Evolutionary conservation across 2,113 vertebrate genomes (phyloP).

Genomic region (Menura novaehollandiae): DNA sequence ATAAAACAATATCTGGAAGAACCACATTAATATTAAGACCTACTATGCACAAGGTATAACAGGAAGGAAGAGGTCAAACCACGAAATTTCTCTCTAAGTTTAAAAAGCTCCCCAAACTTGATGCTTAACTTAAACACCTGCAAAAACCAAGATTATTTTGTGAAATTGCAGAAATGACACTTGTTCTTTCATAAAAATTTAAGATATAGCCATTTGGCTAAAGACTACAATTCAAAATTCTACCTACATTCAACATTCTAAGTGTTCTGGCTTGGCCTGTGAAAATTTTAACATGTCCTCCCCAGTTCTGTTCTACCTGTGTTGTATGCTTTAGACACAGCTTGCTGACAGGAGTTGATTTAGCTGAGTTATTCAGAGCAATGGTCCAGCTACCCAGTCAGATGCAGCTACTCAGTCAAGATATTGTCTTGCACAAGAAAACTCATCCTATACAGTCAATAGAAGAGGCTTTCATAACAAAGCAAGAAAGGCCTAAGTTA

Average conservation of each 20-base stretch:
- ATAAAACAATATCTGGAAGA: neutral
- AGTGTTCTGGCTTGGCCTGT: neutral
- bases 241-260: neutral
- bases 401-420: neutral
- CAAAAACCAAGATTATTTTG: neutral
- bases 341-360: neutral
- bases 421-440: neutral
- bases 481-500: neutral
- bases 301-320: neutral
- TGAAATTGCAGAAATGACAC: neutral
- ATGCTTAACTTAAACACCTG: fast-evolving
- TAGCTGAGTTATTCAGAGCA: neutral
- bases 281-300: neutral
- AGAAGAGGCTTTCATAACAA: neutral
- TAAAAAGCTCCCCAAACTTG: neutral
- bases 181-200: neutral
- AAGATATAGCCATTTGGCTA: neutral
- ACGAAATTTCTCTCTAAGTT: neutral
- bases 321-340: neutral
- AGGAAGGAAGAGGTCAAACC: neutral
- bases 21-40: neutral
- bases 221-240: neutral
- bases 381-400: neutral
- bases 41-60: neutral
- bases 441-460: neutral